These are phyloP conservation scores for Caradrina kadenii DNA, from an alignment of 2,888 invertebrate species.

Conservation along the genomic window DNA sequence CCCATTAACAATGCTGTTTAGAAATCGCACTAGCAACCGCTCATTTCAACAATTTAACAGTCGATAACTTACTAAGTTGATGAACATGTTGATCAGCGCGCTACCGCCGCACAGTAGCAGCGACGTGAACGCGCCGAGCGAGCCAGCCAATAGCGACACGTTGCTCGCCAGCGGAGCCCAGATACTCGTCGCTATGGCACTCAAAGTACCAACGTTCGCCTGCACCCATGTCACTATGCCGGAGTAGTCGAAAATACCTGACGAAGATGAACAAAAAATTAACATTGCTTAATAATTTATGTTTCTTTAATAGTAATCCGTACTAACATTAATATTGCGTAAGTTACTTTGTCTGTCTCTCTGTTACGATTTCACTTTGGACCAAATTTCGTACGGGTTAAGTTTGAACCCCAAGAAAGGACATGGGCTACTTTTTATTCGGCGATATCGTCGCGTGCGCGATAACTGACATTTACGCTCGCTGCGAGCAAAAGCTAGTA, in stretches of 20 bases:
- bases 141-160: constrained; percentile 95
- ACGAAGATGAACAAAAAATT: background rate
- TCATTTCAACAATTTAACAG: background rate
- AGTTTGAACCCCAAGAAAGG: too few relatives aligned
- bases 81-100: constrained; percentile 96
- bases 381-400: too few relatives aligned
- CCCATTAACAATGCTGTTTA: too few relatives aligned
- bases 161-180: constrained; percentile 98
- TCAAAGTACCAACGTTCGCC: constrained; percentile 97
- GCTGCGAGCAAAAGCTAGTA: background rate
- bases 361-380: too few relatives aligned
- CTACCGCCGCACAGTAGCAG: constrained; percentile 96
- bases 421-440: too few relatives aligned
- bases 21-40: too few relatives aligned
- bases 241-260: constrained; percentile 93
- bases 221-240: constrained; percentile 95
- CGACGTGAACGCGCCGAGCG: constrained; percentile 96
- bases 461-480: too few relatives aligned
- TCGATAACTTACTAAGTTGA: constrained; percentile 93
- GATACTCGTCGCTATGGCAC: constrained; percentile 95
- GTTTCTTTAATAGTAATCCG: too few relatives aligned
- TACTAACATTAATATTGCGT: too few relatives aligned
- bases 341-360: too few relatives aligned
- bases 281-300: background rate
- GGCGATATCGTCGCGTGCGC: too few relatives aligned